phyloP scores from a whole-genome alignment of 2,888 invertebrate species.

The Cistogaster globosa region DNA sequence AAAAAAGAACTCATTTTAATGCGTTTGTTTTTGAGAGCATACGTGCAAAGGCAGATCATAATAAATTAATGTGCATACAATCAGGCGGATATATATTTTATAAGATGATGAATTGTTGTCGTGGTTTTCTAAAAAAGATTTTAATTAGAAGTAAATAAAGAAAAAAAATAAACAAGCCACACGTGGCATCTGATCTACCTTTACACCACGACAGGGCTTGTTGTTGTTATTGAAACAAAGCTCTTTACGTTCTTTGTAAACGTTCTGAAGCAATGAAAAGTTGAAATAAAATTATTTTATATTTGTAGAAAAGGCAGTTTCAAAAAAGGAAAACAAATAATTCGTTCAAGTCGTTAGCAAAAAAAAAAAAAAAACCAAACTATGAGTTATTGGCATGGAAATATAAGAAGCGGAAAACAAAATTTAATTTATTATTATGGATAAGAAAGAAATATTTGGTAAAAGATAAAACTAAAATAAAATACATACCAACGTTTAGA shows the following conservation, averaged over 20 bases:
- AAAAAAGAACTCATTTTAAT: not conserved
- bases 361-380: conserved; percentile 68
- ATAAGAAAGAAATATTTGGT: conserved; percentile 56
- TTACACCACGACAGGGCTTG: too few species aligned
- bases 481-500: not conserved
- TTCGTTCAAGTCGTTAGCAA: conserved; percentile 55
- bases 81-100: conserved; percentile 5
- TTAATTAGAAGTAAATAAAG: conserved; percentile 49
- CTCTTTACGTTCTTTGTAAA: conserved; percentile 35
- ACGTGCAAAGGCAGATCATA: conserved; percentile 19
- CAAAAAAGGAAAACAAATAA: conserved; percentile 34
- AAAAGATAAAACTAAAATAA: conserved; percentile 31
- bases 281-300: conserved; percentile 56
- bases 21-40: conserved; percentile 6
- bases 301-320: conserved; percentile 19
- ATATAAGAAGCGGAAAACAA: conserved; percentile 11
- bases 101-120: conserved; percentile 11
- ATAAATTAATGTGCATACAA: conserved; percentile 19
- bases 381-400: conserved; percentile 76
- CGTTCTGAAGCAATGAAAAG: conserved; percentile 56
- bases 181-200: too few species aligned
- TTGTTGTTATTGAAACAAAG: not conserved
- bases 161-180: too few species aligned
- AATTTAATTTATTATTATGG: conserved; percentile 80
- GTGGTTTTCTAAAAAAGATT: not conserved